Evolutionary conservation across 2,797 vertebrate genomes (phyloP).

Genomic region (Enteromius fasciolatus): DNA sequence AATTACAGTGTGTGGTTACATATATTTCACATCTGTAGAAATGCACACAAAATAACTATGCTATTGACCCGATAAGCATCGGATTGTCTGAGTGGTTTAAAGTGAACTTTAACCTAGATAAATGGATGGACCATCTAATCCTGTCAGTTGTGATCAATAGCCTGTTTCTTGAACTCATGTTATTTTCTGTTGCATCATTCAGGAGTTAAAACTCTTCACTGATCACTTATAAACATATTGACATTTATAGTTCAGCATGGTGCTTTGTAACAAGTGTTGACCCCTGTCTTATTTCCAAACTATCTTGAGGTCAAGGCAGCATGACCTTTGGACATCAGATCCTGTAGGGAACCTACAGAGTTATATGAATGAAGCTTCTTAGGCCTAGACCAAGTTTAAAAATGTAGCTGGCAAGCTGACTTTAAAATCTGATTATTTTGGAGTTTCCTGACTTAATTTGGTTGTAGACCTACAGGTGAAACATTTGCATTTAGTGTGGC

Average conservation of each 20-base stretch:
- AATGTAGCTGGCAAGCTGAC: neutral
- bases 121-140: neutral
- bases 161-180: neutral
- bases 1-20: neutral
- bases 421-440: neutral
- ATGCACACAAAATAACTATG: neutral
- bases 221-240: neutral
- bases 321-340: conserved; percentile 22
- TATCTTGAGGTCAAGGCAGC: conserved; percentile 1
- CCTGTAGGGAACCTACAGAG: neutral
- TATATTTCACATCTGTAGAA: neutral
- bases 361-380: neutral
- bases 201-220: neutral
- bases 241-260: neutral
- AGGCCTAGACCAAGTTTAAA: neutral
- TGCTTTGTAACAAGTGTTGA: neutral
- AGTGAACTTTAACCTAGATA: conserved; percentile 30
- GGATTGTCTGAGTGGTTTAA: neutral
- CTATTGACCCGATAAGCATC: neutral
- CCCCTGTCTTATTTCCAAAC: neutral
- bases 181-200: neutral
- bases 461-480: neutral
- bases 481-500: neutral
- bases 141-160: neutral
- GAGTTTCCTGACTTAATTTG: neutral